Percentiles rank a stretch among this genome's conserved stretches.
Evolutionary conservation across 2,797 vertebrate genomes (phyloP).

Genomic region (Fringilla coelebs): DNA sequence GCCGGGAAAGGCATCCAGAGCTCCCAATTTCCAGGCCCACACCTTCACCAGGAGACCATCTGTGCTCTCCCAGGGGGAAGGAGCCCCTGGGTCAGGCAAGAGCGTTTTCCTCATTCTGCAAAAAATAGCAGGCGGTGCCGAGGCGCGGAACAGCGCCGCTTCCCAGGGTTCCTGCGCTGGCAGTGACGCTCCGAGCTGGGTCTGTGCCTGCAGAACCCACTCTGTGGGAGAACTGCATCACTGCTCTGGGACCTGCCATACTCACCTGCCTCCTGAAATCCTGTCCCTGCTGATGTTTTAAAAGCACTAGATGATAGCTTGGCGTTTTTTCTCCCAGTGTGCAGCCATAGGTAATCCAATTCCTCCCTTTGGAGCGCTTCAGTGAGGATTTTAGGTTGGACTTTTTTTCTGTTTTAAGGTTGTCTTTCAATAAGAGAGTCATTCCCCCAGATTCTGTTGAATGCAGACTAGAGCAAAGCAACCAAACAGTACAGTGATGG

Average conservation of each 20-base stretch:
- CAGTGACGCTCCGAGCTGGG: neutral
- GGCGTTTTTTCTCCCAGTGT: fast-evolving
- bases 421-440: neutral
- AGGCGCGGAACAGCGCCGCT: neutral
- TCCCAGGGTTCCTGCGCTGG: neutral
- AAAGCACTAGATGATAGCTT: neutral
- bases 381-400: neutral
- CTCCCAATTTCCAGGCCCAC: slow-evolving; percentile 50
- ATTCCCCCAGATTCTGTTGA: neutral
- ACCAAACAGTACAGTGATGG: neutral
- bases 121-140: neutral
- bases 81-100: neutral
- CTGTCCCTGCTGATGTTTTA: neutral
- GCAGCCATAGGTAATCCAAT: neutral
- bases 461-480: neutral
- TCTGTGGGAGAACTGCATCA: neutral
- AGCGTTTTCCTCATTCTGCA: neutral
- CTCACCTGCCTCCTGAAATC: neutral
- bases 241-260: neutral
- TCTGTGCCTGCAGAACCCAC: neutral
- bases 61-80: slow-evolving; percentile 27
- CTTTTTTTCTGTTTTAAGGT: neutral
- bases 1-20: slow-evolving; percentile 52
- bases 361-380: neutral
- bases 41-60: slow-evolving; percentile 46